Evolutionary conservation across 53 echinoderm and acorn worm species (phyloP), one percentile per base, ranked within the genome.

Genomic region (Hippasteria phrygiana): DNA sequence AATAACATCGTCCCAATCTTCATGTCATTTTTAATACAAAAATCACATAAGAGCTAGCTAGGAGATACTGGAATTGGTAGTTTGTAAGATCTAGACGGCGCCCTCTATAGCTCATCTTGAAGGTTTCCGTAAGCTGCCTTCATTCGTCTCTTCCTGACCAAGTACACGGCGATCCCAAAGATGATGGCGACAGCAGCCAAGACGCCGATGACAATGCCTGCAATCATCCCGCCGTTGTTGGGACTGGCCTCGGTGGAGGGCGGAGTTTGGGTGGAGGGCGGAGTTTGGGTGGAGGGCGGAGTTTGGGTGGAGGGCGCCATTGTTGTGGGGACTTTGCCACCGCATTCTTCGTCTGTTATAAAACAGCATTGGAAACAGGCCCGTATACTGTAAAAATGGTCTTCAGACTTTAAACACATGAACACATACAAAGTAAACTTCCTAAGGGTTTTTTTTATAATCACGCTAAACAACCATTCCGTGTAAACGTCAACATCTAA

Each of bases 61-160:
- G n/a, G n/a, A n/a, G n/a, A n/a, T n/a, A n/a, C n/a, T n/a, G n/a
- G n/a, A n/a, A n/a, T n/a, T n/a, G n/a, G n/a, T n/a, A n/a, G n/a
- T n/a, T n/a, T n/a, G n/a, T n/a, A n/a, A n/a, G n/a, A n/a, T n/a
- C n/a, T n/a, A n/a, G n/a, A n/a, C n/a, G n/a, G n/a, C n/a, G n/a
- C n/a, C n/a, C n/a, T n/a, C n/a, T n/a, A n/a, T n/a, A n/a, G 51
- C 3, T 51, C 59, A 0, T 8, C 26, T 14, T 59, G 35, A 0
- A 81, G 64, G 28, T 81, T 63, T 13, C 81, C 81, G 59, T 81
- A 81, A 2, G 81, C 11, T 0, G 41, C 31, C 72, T 72, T 72
- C 36, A 24, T 0, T n/a, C 45, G 24, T 29, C 64, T 22, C 42
- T 48, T 66, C 50, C 69, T 67, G 20, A 84, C 53, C 31, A 84